phyloP scores from a whole-genome alignment of 2,113 vertebrate genomes.

The Notarius quadriscutis region DNA sequence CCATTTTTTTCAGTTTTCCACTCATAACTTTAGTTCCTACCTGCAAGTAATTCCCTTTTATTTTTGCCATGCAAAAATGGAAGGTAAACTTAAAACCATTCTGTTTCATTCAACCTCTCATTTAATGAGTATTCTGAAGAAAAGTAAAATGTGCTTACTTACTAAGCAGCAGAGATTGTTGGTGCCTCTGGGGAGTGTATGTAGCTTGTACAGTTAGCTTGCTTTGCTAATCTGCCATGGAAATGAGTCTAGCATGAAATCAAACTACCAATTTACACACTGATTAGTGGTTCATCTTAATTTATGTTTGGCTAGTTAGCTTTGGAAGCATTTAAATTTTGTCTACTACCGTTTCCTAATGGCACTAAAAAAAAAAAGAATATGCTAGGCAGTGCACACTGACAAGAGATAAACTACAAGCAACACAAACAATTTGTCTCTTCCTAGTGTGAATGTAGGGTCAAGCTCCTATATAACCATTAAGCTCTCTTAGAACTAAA shows the following conservation, averaged over 20 bases:
- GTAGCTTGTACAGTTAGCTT: not conserved
- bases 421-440: not conserved
- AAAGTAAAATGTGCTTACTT: not conserved
- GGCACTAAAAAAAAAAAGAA: not conserved
- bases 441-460: not conserved
- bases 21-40: not conserved
- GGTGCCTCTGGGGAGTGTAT: not conserved
- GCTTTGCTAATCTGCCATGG: not conserved
- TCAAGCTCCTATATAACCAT: not conserved
- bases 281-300: not conserved
- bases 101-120: not conserved
- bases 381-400: not conserved
- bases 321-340: not conserved
- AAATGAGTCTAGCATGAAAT: not conserved
- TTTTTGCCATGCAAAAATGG: not conserved
- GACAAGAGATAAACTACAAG: conserved; percentile 8
- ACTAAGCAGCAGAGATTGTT: not conserved
- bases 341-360: not conserved
- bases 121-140: not conserved
- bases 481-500: conserved; percentile 27
- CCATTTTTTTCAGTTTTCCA: not conserved
- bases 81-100: not conserved
- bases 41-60: not conserved
- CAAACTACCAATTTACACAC: not conserved
- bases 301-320: not conserved